phyloP scores from a whole-genome alignment of 2,888 invertebrate genomes.

The Mycogona germanica region DNA sequence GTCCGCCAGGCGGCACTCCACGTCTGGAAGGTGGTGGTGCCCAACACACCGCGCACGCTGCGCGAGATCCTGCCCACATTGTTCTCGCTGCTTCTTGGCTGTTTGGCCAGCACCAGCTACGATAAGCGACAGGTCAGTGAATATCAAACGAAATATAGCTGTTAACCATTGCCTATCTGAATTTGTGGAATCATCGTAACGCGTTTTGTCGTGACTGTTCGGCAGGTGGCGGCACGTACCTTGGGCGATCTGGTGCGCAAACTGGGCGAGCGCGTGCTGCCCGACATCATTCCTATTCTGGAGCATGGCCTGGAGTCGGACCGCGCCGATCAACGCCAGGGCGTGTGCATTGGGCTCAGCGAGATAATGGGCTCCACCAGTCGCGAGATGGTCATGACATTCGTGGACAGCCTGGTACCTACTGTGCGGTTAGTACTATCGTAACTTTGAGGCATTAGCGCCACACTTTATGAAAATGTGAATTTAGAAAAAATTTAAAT shows the following conservation, averaged over 20 bases:
- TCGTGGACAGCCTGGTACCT: conserved; percentile 76
- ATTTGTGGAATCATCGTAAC: no score
- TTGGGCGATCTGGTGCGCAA: conserved; percentile 94
- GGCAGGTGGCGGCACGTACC: conserved; percentile 77
- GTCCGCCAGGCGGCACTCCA: conserved; percentile 95
- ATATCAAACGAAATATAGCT: no score
- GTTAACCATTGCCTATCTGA: no score
- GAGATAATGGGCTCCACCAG: conserved; percentile 97
- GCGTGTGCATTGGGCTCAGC: conserved; percentile 94
- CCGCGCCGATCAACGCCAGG: conserved; percentile 88
- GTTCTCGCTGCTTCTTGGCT: conserved; percentile 80
- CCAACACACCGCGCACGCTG: conserved; percentile 92
- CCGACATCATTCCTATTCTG: conserved; percentile 95
- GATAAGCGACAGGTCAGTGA: conserved; percentile 70
- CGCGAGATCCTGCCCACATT: conserved; percentile 91
- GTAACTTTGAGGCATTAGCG: no score
- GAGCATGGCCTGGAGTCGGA: conserved; percentile 86
- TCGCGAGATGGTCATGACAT: conserved; percentile 82
- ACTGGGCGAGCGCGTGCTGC: conserved; percentile 91
- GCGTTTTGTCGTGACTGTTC: no score
- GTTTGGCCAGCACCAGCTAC: conserved; percentile 88
- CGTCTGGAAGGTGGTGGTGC: conserved; percentile 99
- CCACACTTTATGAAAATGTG: no score
- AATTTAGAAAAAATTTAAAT: no score
- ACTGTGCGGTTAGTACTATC: conserved; percentile 54